These are phyloP conservation scores for Kryptolebias marmoratus DNA, from an alignment of 2,113 vertebrate genomes.

Conservation along the genomic window DNA sequence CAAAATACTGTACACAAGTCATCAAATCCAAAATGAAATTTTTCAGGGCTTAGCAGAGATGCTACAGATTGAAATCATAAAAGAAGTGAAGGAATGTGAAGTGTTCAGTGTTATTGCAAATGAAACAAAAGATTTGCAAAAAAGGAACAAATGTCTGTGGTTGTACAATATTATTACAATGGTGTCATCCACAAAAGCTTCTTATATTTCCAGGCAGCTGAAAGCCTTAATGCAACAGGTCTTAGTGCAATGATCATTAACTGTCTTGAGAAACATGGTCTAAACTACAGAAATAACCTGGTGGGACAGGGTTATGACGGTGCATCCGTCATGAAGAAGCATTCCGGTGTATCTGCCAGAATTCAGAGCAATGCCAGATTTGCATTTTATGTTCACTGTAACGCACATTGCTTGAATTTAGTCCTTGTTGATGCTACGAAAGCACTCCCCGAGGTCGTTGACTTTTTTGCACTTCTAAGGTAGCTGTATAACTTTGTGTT, in stretches of 20 bases:
- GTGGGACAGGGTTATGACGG: conserved; percentile 6
- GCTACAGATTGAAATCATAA: conserved; percentile 2
- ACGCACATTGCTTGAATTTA: conserved; percentile 7
- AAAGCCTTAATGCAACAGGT: conserved; percentile 6
- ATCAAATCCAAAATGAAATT: background rate
- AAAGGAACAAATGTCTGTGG: background rate
- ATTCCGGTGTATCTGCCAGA: background rate
- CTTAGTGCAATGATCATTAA: background rate
- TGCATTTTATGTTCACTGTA: conserved; percentile 3
- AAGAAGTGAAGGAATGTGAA: conserved; percentile 2
- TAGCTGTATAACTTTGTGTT: conserved; percentile 2
- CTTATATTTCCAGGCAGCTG: background rate
- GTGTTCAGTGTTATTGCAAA: conserved; percentile 6
- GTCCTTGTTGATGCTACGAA: conserved; percentile 9
- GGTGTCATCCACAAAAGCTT: conserved; percentile 1
- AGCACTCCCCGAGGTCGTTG: background rate
- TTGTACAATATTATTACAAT: background rate
- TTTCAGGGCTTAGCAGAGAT: conserved; percentile 2
- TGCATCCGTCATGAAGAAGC: conserved; percentile 4
- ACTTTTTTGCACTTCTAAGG: conserved; percentile 10
- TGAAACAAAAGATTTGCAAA: conserved; percentile 5
- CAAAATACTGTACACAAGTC: background rate
- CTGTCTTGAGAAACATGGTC: conserved; percentile 6
- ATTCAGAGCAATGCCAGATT: conserved; percentile 3
- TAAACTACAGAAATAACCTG: conserved; percentile 7